Evolutionary conservation across 1,140 invertebrate genomes (phyloP).

Genomic region (Drosophila obscura): DNA sequence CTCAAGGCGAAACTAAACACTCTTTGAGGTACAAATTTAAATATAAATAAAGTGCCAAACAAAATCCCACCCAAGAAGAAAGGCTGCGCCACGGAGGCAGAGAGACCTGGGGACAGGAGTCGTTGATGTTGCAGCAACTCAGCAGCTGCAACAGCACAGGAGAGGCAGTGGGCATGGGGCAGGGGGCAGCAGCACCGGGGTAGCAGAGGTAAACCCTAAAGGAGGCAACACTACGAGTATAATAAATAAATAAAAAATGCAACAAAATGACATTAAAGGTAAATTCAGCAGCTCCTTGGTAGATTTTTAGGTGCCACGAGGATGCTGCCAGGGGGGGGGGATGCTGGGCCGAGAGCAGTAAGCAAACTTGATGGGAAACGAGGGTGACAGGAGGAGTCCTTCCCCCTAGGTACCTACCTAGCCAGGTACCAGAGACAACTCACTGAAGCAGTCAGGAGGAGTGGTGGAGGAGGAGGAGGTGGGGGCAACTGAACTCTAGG

Average conservation of each 20-base stretch:
- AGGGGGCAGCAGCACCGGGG: not conserved
- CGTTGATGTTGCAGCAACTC: slow-evolving; percentile 34
- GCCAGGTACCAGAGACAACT: no score
- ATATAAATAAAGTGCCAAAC: slow-evolving; percentile 82
- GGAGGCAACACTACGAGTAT: slow-evolving; percentile 52
- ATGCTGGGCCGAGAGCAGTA: slow-evolving; percentile 29
- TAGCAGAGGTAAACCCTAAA: slow-evolving; percentile 19
- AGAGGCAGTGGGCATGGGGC: not conserved
- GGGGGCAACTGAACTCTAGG: slow-evolving; percentile 19
- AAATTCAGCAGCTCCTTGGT: slow-evolving; percentile 38
- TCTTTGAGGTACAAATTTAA: slow-evolving; percentile 79
- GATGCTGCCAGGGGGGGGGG: slow-evolving; percentile 33
- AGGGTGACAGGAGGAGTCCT: slow-evolving; percentile 5
- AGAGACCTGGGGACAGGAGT: not conserved
- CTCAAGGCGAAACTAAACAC: slow-evolving; percentile 73
- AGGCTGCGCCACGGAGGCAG: slow-evolving; percentile 12
- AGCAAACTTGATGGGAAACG: slow-evolving; percentile 31
- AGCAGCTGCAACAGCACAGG: slow-evolving; percentile 48
- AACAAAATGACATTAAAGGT: slow-evolving; percentile 79
- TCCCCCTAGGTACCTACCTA: not conserved
- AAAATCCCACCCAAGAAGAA: slow-evolving; percentile 61
- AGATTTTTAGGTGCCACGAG: slow-evolving; percentile 13
- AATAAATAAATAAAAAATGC: slow-evolving; percentile 80
- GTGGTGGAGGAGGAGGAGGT: not conserved
- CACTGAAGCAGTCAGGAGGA: no score